Evolutionary conservation across 1,140 invertebrate species (phyloP).

Genomic region (Notospermus geniculatus): DNA sequence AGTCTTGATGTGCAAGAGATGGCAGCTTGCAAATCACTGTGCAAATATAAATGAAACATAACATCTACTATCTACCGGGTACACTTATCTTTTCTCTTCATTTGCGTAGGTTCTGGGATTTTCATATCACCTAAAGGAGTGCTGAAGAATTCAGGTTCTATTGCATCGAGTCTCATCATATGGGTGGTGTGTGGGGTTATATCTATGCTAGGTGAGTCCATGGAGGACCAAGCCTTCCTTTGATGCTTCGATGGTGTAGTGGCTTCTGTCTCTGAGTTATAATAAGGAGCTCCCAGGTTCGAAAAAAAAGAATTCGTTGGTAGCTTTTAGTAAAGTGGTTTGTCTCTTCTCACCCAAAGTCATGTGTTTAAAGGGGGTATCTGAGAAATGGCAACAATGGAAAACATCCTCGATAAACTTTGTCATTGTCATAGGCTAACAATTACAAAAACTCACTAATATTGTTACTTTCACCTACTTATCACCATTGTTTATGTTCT

Average conservation of each 20-base stretch:
- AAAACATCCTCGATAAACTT: background rate
- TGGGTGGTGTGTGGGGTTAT: slow-evolving; percentile 73
- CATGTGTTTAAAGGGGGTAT: background rate
- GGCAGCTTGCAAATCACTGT: too few relatives aligned
- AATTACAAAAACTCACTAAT: too few relatives aligned
- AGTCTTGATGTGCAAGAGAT: too few relatives aligned
- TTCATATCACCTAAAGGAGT: slow-evolving; percentile 94
- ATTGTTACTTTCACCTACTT: too few relatives aligned
- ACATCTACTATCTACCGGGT: background rate
- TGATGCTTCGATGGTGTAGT: background rate
- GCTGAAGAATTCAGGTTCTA: slow-evolving; percentile 73
- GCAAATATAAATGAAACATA: background rate
- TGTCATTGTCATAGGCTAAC: background rate
- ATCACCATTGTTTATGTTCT: too few relatives aligned
- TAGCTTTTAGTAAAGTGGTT: too few relatives aligned
- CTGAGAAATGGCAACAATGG: background rate
- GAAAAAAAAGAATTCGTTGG: too few relatives aligned
- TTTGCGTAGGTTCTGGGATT: slow-evolving; percentile 76
- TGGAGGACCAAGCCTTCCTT: background rate
- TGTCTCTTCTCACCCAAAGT: too few relatives aligned
- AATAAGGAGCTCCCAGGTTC: too few relatives aligned
- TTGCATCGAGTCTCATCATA: slow-evolving; percentile 75
- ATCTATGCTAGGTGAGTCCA: slow-evolving; percentile 34
- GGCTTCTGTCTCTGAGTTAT: too few relatives aligned
- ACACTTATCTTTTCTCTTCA: background rate